Conservation (phyloP, 2,888 invertebrate species). For the Tortrix viridana region DNA sequence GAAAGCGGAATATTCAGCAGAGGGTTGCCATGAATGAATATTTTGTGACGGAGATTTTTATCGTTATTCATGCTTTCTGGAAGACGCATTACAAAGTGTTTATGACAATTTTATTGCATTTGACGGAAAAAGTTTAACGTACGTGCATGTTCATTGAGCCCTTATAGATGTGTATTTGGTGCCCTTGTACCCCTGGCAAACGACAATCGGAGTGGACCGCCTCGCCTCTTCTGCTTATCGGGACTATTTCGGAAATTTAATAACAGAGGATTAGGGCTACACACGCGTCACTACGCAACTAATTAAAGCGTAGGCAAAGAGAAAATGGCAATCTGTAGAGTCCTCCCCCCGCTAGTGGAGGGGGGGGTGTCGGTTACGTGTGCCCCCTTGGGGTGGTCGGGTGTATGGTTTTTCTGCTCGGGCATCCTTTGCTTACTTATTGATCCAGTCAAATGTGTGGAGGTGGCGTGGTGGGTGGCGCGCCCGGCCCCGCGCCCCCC, state of each 20-base stretch:
- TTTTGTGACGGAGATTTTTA: conserved; percentile 34
- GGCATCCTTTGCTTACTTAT: conserved; percentile 86
- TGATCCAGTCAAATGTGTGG: conserved; percentile 86
- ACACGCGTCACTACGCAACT: conserved; percentile 84
- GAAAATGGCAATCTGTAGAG: conserved; percentile 84
- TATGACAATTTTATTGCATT: conserved; percentile 42
- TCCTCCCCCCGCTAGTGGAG: conserved; percentile 83
- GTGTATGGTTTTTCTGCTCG: conserved; percentile 85
- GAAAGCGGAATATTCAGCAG: conserved; percentile 28
- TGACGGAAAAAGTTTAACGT: conserved; percentile 31
- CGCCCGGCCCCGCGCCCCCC: conserved; percentile 73
- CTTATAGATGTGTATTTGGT: conserved; percentile 14
- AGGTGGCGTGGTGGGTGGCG: conserved; percentile 82
- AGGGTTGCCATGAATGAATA: conserved; percentile 32
- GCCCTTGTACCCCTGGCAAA: conserved; percentile 23
- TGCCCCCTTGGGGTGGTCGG: conserved; percentile 83
- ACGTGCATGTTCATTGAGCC: conserved; percentile 21
- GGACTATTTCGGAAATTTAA: conserved; percentile 63
- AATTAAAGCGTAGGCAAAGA: conserved; percentile 85
- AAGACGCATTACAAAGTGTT: conserved; percentile 38
- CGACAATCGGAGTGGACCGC: conserved; percentile 14
- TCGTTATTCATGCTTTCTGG: conserved; percentile 36
- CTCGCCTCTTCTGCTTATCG: conserved; percentile 23
- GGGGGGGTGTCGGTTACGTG: conserved; percentile 84
- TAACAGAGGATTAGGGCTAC: conserved; percentile 78